Evolutionary conservation across 2,797 vertebrate genomes (phyloP).

Genomic region (Sebastes aleutianus): DNA sequence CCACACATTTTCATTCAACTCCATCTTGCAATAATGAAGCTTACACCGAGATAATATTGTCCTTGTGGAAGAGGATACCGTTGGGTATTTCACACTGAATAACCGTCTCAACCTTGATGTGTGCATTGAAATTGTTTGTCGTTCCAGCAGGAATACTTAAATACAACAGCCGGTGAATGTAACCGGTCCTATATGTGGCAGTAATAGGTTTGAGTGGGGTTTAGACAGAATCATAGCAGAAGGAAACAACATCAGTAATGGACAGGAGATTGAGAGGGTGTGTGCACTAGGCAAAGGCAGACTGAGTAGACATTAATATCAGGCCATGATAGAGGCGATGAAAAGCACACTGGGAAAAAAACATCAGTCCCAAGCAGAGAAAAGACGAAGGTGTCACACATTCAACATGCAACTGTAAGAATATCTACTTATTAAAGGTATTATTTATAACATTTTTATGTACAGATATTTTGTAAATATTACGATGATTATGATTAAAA

Average conservation of each 20-base stretch:
- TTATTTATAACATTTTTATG: no score
- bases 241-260: conserved; percentile 31
- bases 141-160: conserved; percentile 23
- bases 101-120: conserved; percentile 26
- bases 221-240: conserved; percentile 18
- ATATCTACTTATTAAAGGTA: neutral
- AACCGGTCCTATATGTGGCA: neutral
- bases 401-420: neutral
- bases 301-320: conserved; percentile 3
- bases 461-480: no score
- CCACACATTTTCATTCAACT: conserved; percentile 11
- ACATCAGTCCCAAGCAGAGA: neutral
- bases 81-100: conserved; percentile 42
- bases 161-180: conserved; percentile 23
- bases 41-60: conserved; percentile 23
- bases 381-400: neutral
- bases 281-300: neutral
- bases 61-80: conserved; percentile 16
- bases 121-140: conserved; percentile 27
- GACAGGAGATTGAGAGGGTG: conserved; percentile 11
- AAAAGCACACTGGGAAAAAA: neutral
- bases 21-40: conserved; percentile 25
- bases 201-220: neutral
- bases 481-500: no score
- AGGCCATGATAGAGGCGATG: neutral